Percentiles rank a stretch among this genome's conserved stretches.
phyloP scores from a whole-genome alignment of 2,888 invertebrate genomes.

The Limulus polyphemus region DNA sequence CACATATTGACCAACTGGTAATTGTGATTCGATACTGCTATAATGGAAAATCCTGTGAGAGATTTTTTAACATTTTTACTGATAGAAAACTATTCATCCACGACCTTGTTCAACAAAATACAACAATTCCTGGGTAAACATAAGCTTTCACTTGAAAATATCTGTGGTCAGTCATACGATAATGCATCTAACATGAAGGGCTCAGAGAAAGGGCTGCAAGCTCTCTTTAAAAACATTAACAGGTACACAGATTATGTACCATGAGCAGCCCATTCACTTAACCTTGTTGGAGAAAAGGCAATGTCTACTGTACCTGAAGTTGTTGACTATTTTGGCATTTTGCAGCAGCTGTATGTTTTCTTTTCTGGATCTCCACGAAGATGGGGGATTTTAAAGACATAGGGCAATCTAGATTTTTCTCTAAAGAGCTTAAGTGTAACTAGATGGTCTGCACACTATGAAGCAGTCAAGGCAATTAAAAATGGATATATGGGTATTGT shows the following conservation, averaged over 20 bases:
- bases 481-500: constrained; percentile 3
- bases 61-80: constrained; percentile 4
- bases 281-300: constrained; percentile 3
- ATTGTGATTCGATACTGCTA: constrained; percentile 30
- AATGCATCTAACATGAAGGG: neutral
- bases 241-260: neutral
- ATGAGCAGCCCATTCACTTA: neutral
- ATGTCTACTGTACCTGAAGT: neutral
- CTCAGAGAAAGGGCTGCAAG: neutral
- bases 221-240: constrained; percentile 1
- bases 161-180: neutral
- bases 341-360: neutral
- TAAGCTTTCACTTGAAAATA: neutral
- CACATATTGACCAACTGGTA: constrained; percentile 32
- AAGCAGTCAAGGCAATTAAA: constrained; percentile 3
- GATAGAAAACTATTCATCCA: neutral
- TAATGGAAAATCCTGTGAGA: constrained; percentile 12
- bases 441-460: constrained; percentile 3
- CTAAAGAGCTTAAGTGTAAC: constrained; percentile 2
- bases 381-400: neutral
- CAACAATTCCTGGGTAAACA: neutral
- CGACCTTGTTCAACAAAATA: neutral
- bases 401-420: too few species aligned
- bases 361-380: neutral
- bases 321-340: neutral